phyloP scores from a whole-genome alignment of 2,888 invertebrate genomes.

The Ametastegia equiseti region DNA sequence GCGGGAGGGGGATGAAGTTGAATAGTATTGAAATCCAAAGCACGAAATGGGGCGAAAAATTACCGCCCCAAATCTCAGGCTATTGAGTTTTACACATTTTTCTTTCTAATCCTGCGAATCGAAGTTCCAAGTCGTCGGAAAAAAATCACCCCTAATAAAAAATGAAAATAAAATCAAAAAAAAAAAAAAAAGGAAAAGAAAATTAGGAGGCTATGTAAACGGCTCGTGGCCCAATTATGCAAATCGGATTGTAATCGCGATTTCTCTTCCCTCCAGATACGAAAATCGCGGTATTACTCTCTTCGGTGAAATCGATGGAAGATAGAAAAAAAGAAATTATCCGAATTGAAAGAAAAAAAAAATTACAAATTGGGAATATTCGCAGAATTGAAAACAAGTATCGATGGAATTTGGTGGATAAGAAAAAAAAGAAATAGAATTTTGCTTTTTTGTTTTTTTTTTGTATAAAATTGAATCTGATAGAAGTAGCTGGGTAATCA shows the following conservation, averaged over 20 bases:
- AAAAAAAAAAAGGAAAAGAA: background rate
- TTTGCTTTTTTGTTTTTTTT: background rate
- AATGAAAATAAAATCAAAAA: background rate
- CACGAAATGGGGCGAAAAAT: no score
- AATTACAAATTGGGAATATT: background rate
- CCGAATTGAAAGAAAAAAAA: background rate
- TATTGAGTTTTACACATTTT: no score
- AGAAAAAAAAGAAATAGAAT: no score
- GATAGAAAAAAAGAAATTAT: background rate
- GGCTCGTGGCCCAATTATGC: conserved; percentile 30
- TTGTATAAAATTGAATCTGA: background rate
- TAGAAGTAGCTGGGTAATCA: no score
- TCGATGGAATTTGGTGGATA: no score
- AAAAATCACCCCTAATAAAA: no score
- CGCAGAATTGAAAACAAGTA: background rate
- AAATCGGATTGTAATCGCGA: conserved; percentile 31
- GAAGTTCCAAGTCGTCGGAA: no score
- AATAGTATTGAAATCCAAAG: no score
- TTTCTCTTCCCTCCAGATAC: background rate
- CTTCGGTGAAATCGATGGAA: background rate
- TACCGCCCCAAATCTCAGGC: no score
- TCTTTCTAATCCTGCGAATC: no score
- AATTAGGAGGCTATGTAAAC: background rate
- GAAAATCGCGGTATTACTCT: background rate
- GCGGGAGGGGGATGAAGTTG: no score